Conservation (phyloP, 23 tunicate genomes). For the Ciona savignyi region DNA sequence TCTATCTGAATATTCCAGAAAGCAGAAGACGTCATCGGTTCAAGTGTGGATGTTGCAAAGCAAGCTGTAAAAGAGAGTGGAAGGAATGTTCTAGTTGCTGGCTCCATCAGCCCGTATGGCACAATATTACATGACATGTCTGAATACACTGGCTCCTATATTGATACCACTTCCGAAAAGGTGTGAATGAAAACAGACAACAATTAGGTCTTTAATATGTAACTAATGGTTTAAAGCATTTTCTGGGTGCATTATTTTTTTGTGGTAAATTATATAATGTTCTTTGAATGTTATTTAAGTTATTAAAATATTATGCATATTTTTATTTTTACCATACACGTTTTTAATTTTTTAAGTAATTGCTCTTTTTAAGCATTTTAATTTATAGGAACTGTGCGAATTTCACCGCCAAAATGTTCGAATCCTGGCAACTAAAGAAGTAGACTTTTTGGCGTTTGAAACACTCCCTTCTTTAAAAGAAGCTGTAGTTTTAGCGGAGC, state of each 20-base stretch:
- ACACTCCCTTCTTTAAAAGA: conserved; percentile 79
- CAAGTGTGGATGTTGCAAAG: conserved; percentile 70
- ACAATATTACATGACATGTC: conserved; percentile 89
- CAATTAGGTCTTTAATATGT: no score
- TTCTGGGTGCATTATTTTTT: no score
- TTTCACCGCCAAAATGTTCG: conserved; percentile 50
- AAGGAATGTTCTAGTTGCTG: conserved; percentile 39
- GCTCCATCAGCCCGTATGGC: conserved; percentile 89
- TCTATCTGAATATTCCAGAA: conserved; percentile 28
- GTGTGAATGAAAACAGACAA: no score
- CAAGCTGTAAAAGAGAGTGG: conserved; percentile 47
- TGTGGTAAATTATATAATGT: no score
- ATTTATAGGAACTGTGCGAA: conserved; percentile 23
- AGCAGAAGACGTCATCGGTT: conserved; percentile 45
- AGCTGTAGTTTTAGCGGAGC: conserved; percentile 49
- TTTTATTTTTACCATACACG: no score
- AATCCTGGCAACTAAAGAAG: conserved; percentile 42
- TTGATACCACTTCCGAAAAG: conserved; percentile 37
- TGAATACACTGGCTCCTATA: conserved; percentile 73
- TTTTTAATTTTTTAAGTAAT: no score
- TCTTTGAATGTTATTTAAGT: no score
- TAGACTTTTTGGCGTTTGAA: conserved; percentile 74
- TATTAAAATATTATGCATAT: no score
- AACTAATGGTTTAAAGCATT: no score
- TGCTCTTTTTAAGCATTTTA: no score